Base-by-base conservation (phyloP, 1,140 invertebrate genomes). In the Camponotus floridanus region DNA sequence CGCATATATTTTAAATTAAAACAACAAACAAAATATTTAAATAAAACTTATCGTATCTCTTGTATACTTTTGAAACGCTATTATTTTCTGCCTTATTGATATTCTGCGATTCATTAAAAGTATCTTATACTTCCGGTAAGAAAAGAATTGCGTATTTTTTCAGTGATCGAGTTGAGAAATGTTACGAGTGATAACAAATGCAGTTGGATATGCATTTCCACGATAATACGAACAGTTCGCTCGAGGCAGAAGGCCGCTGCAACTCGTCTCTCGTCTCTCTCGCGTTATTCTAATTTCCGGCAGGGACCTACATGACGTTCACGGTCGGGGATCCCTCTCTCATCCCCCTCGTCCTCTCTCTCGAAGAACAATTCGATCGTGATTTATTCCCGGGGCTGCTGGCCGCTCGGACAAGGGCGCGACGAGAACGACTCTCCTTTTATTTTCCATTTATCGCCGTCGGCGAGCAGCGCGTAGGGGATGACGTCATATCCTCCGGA, bases 281-380 rank as follows among this genome's bases (percentile, higher is more conserved):
- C 36, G 64, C 51, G 55, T 85, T 84, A 84, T 76, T 70, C 65
- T 85, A 83, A 87, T 87, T 87, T 87, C 86, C 86, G 86, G 61
- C 55, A 61, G 64, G 80, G 80, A 84, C 80, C 65, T 76, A 71
- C 62, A 15, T 51, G 55, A 76, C 68, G 26, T 68, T 76, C 55
- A 65, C 68, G 78, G 59, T 62, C 68, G 81, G 73, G 39, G 61
- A 76, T 42, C 26, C 26, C 76, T 61, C 64, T 26, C 45, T 80
- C 61, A n/a, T 39, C 18, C 7, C 42, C 18, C 42, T 39, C 68
- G 42, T 36, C 33, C 61, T 36, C 11, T 51, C 51, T 45, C 45
- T 15, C 42, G 59, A 67, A 11, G 67, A 85, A 87, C 81, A 87
- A 85, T 87, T 87, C 86, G 81, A 84, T 85, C 64, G 62, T 85